Conservation (phyloP, 2,888 invertebrate species). For the Nomada hirtipes region DNA sequence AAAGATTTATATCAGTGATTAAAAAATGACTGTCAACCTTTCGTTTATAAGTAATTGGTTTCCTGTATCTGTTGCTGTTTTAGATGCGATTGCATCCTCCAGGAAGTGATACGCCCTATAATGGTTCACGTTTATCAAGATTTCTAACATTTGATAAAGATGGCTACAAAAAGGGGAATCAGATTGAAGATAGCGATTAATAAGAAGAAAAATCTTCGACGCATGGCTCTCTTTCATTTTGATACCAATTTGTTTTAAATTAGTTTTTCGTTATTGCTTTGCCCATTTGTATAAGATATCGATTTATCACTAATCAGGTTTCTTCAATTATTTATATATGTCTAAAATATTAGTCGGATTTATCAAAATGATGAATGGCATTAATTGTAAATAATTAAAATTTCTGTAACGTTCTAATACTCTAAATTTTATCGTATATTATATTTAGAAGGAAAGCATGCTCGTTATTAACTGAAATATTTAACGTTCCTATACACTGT, state of each 20-base stretch:
- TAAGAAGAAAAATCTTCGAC: not conserved
- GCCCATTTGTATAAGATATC: not conserved
- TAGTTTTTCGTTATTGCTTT: conserved; percentile 3
- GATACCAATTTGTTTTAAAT: not conserved
- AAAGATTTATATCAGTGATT: not conserved
- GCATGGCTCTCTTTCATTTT: not conserved
- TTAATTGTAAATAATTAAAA: conserved; percentile 38
- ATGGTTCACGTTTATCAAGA: conserved; percentile 85
- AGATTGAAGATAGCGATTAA: conserved; percentile 44
- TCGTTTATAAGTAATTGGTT: not conserved
- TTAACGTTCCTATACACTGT: conserved; percentile 65
- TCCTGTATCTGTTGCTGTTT: conserved; percentile 71
- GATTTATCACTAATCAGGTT: conserved; percentile 5
- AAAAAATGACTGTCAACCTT: conserved; percentile 1
- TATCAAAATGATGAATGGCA: not conserved
- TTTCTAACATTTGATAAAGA: conserved; percentile 85
- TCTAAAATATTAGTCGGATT: conserved; percentile 1
- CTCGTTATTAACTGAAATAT: conserved; percentile 45
- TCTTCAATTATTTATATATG: not conserved
- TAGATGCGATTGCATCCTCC: conserved; percentile 90
- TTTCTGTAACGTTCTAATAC: conserved; percentile 29
- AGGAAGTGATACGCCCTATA: conserved; percentile 87
- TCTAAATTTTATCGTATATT: conserved; percentile 14
- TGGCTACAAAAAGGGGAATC: conserved; percentile 73
- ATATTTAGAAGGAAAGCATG: conserved; percentile 5